These are phyloP conservation scores for Malurus splendens DNA, from an alignment of 2,797 vertebrate species.

Conservation along the genomic window DNA sequence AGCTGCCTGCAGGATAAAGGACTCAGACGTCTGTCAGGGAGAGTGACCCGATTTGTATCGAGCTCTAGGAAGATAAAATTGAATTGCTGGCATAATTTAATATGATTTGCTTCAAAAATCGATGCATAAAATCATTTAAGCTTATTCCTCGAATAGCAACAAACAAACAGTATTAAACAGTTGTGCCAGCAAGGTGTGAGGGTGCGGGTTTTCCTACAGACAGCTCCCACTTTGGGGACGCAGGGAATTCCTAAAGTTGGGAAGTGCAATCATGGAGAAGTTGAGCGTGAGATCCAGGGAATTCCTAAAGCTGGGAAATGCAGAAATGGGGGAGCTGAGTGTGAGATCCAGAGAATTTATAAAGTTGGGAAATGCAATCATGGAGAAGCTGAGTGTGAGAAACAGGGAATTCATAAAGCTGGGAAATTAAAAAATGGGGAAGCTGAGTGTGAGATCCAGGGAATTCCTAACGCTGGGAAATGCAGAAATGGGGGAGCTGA, in stretches of 20 bases:
- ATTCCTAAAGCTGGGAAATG: too few relatives aligned
- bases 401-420: too few relatives aligned
- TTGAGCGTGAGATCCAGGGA: too few relatives aligned
- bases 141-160: background rate
- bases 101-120: constrained; percentile 3
- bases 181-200: background rate
- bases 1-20: background rate
- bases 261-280: background rate
- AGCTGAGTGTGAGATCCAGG: too few relatives aligned
- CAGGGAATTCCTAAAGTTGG: background rate
- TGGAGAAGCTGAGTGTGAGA: too few relatives aligned
- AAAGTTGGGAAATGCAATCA: too few relatives aligned
- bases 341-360: too few relatives aligned
- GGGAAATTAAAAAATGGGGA: too few relatives aligned
- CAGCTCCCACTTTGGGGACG: background rate
- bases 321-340: too few relatives aligned
- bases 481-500: too few relatives aligned
- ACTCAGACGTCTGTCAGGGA: background rate
- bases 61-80: background rate
- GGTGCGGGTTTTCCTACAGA: background rate
- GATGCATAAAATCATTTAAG: background rate
- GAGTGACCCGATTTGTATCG: background rate
- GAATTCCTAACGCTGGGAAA: too few relatives aligned
- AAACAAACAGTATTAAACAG: background rate
- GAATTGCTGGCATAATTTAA: background rate